Evolutionary conservation across 2,888 invertebrate species (phyloP), one percentile per base, ranked within the genome.

Genomic region (Macrophya alboannulata): DNA sequence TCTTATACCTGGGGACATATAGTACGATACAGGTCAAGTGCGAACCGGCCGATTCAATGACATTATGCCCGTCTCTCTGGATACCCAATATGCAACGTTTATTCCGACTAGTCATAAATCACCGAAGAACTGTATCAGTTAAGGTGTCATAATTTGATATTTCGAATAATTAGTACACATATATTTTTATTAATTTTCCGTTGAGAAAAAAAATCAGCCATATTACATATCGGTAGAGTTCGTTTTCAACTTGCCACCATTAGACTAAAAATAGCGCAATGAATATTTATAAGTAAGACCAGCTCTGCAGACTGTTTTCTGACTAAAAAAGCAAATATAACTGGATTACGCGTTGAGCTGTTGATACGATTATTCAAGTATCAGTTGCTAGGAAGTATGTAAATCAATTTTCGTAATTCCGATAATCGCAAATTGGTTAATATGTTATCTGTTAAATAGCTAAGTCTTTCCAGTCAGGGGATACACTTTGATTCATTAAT

Each of bases 21-120:
- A 10, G 81, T 55, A 74, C 74, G 81, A 81, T n/a, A 31, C 83
- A 21, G 68, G 83, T 83, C 68, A 83, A 83, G 21, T 48, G 68
- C 45, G 9, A 71, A 31, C 68, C 83, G 25, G 68, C 68, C 37
- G 83, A 68, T 83, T 25, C 45, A 48, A 9, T 45, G 48, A 31
- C 40, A 40, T 83, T 12, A n/a, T 12, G 4, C 59, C 81, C 40
- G 25, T 81, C 21, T 15, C 43, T 21, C 43, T 25, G 12, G n/a
- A 21, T 21, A 10, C n/a, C 5, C 40, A 43, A 77, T n/a, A n/a
- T 55, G 37, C 15, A 17, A 37, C 0, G 17, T 37, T 68, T n/a
- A 51, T 12, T 25, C 17, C 55, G 1, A 3, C n/a, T 10, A 45
- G 45, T 12, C 43, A 74, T 74, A n/a, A 43, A 45, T 45, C 72